phyloP scores from a whole-genome alignment of 2,888 invertebrate genomes.

The Cantharis lateralis region DNA sequence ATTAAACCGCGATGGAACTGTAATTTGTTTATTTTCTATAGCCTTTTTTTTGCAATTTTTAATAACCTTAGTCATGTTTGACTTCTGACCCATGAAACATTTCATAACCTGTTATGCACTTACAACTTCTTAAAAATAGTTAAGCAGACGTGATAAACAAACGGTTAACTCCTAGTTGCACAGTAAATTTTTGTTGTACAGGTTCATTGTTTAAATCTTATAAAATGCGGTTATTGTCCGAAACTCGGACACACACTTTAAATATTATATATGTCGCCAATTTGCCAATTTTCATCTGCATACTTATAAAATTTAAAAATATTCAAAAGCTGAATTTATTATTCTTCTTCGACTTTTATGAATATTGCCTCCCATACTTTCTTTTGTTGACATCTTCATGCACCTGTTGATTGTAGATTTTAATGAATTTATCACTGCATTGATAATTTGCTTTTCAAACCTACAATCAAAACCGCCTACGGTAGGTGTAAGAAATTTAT shows the following conservation, averaged over 20 bases:
- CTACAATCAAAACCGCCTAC: background rate
- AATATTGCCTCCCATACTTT: background rate
- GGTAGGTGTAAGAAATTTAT: background rate
- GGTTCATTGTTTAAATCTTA: background rate
- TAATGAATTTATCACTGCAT: background rate
- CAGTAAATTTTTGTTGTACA: background rate
- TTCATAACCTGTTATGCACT: background rate
- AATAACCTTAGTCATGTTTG: background rate
- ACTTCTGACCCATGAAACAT: background rate
- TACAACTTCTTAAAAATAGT: background rate
- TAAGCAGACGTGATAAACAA: background rate
- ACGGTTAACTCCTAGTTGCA: background rate
- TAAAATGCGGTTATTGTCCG: background rate
- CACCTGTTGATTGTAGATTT: background rate
- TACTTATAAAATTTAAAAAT: background rate
- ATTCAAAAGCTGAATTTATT: too few species aligned
- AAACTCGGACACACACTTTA: background rate
- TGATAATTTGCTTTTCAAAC: background rate
- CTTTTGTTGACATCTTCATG: background rate
- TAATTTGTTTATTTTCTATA: background rate
- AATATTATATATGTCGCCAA: background rate
- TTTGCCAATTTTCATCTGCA: background rate
- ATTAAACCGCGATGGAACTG: background rate
- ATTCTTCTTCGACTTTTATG: background rate
- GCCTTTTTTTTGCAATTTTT: background rate